A percentile compares a stretch with the other conserved stretches of the same genome.
These are phyloP conservation scores for Morpho achilles DNA, from an alignment of 2,888 invertebrate species.

Conservation along the genomic window DNA sequence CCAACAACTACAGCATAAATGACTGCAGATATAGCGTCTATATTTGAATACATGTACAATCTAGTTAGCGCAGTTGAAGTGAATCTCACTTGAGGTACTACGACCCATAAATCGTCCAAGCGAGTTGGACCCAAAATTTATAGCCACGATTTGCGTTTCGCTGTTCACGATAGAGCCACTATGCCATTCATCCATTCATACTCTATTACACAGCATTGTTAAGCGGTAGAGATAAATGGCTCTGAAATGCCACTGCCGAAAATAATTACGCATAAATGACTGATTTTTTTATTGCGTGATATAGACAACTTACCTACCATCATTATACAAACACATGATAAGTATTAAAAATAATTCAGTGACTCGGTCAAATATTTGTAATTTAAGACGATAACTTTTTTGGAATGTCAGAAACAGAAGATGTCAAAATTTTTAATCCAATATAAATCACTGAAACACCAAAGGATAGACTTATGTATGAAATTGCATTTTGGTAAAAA, in stretches of 20 bases:
- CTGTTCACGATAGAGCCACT: slow-evolving; percentile 30
- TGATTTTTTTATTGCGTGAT: not conserved
- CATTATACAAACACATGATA: too few relatives aligned
- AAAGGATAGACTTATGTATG: too few relatives aligned
- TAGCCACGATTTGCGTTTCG: slow-evolving; percentile 44
- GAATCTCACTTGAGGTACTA: slow-evolving; percentile 9
- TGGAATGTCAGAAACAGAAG: too few relatives aligned
- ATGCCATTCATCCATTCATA: slow-evolving; percentile 8
- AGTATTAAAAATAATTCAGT: too few relatives aligned
- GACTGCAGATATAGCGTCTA: too few relatives aligned
- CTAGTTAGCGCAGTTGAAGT: slow-evolving; percentile 8
- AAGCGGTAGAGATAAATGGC: slow-evolving; percentile 20
- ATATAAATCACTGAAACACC: not conserved
- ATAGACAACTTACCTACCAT: not conserved
- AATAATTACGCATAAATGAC: slow-evolving; percentile 2
- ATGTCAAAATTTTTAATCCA: not conserved
- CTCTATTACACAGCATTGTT: slow-evolving; percentile 20
- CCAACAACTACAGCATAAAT: too few relatives aligned
- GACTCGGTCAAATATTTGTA: too few relatives aligned
- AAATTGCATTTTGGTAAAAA: too few relatives aligned
- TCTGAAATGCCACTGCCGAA: not conserved
- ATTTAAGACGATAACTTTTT: too few relatives aligned
- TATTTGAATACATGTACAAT: not conserved
- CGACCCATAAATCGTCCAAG: slow-evolving; percentile 52
- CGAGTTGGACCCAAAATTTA: slow-evolving; percentile 52